Evolutionary conservation across 2,113 vertebrate genomes (phyloP).

Genomic region (Anser brachyrhynchus): DNA sequence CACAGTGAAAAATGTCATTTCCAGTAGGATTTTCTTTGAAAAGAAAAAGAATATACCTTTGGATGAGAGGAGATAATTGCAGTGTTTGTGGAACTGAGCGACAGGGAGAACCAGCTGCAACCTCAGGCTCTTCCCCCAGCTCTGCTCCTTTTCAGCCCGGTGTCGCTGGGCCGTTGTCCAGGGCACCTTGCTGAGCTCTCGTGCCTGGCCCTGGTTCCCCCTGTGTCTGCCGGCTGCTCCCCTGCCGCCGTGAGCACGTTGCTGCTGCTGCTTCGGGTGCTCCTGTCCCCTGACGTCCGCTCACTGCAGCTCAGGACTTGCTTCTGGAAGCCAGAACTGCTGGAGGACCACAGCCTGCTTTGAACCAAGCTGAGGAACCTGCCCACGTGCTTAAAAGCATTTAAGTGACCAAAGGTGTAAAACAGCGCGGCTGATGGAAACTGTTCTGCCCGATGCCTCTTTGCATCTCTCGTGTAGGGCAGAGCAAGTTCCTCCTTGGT

Average conservation of each 20-base stretch:
- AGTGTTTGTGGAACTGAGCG: neutral
- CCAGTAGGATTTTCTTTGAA: neutral
- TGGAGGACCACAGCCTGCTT: neutral
- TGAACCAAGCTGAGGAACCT: neutral
- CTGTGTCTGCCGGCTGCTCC: neutral
- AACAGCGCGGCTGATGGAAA: too few species aligned
- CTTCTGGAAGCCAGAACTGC: neutral
- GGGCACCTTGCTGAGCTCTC: neutral
- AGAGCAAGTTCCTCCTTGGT: neutral
- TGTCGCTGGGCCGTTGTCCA: accelerated
- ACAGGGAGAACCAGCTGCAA: neutral
- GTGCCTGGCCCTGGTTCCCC: neutral
- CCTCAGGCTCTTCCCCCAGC: neutral
- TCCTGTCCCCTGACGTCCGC: accelerated
- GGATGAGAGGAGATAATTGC: neutral
- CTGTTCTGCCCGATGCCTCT: too few species aligned
- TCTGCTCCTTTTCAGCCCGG: neutral
- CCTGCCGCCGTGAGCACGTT: neutral
- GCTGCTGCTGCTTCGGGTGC: neutral
- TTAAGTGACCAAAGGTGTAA: neutral
- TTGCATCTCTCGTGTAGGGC: too few species aligned
- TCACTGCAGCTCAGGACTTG: neutral
- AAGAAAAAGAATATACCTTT: neutral
- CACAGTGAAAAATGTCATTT: neutral
- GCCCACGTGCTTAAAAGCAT: neutral